Evolutionary conservation across 2,797 vertebrate genomes (phyloP).

Genomic region (Pterois miles): DNA sequence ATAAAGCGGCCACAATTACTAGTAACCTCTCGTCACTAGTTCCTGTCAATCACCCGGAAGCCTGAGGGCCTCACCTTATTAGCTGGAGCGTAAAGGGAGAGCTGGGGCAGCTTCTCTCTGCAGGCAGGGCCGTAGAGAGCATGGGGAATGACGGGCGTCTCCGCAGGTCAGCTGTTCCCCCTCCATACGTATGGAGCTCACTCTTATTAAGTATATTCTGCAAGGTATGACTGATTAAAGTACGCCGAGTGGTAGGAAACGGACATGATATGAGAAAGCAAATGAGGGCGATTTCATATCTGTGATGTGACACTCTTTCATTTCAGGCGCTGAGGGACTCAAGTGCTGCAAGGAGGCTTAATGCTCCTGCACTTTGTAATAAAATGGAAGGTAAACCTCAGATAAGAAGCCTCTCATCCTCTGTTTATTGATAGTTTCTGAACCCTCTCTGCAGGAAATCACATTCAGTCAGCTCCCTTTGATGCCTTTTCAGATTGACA

Average conservation of each 20-base stretch:
- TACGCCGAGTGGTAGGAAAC: conserved; percentile 4
- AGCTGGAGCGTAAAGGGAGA: conserved; percentile 46
- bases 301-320: conserved; percentile 38
- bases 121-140: conserved; percentile 64
- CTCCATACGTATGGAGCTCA: conserved; percentile 24
- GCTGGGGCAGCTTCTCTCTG: conserved; percentile 46
- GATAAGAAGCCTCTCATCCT: conserved; percentile 53
- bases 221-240: conserved; percentile 35
- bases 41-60: conserved; percentile 66
- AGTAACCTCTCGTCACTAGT: conserved; percentile 40
- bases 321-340: conserved; percentile 30
- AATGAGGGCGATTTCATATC: conserved; percentile 36
- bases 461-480: conserved; percentile 57
- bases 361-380: conserved; percentile 59
- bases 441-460: conserved; percentile 56
- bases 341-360: conserved; percentile 38
- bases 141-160: conserved; percentile 63
- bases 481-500: conserved; percentile 62
- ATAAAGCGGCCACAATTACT: conserved; percentile 48
- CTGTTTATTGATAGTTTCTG: conserved; percentile 61
- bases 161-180: conserved; percentile 51
- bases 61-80: conserved; percentile 65
- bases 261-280: neutral
- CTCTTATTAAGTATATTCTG: conserved; percentile 28
- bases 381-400: conserved; percentile 61